Base-by-base conservation (phyloP, 2,888 invertebrate genomes). In the Melanostoma scalare region DNA sequence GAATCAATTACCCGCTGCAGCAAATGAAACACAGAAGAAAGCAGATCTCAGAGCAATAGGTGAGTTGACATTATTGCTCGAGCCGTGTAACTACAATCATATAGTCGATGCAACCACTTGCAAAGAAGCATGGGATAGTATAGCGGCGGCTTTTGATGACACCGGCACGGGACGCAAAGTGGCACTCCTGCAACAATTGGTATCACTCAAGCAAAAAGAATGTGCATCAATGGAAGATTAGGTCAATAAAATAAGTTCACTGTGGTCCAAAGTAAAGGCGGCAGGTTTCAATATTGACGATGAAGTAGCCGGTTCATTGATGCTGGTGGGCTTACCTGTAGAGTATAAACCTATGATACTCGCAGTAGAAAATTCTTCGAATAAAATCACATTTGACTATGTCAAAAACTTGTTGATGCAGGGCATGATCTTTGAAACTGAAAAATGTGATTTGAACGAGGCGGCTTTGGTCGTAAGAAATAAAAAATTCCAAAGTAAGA, bases 21-120 rank as follows among this genome's bases (percentile, higher is more conserved):
- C 85, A 74, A 87, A 88, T 78, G 88, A 87, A 33, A 87, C 85
- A 35, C 87, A 87, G 46, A 73, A 44, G 44, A 53, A 63, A 55
- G 9, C 20, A n/a, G 61, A 63, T 38, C 44, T 73, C 4, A 55
- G 31, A 52, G 72, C 38, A 61, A 72, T 60, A 61, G 72, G 72
- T 44, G 72, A 72, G 4, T 52, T 72, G 52, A 71, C 50, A n/a
- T 50, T 60, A 61, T 53, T 60, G 61, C 61, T 72, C 6, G 61
- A 61, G 42, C 72, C 60, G 33, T 72, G 40, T 8, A 61, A 52
- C 50, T 72, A 61, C 10, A 65, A 48, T 6, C 50, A 65, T 36
- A 36, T 63, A 20, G 56, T 33, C 3, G 31, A n/a, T 8, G 56
- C 35, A 10, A 56, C 4, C 4, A 33, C 56, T 8, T 35, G 35